Evolutionary conservation across 2,797 vertebrate genomes (phyloP).

Genomic region (Pseudotriccus pelzelni): DNA sequence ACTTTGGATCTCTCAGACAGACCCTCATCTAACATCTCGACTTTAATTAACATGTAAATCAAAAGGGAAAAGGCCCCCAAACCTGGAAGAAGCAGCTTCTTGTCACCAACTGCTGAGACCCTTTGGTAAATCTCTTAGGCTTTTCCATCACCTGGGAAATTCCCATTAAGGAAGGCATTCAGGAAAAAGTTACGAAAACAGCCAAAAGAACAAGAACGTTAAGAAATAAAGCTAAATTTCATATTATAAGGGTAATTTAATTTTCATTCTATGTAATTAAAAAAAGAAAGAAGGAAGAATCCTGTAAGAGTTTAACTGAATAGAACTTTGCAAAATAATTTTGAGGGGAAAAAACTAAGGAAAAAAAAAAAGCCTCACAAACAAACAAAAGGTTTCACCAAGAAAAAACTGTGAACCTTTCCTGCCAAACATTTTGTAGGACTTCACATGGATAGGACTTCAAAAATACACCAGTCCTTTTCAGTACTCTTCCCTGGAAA

Average conservation of each 20-base stretch:
- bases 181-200: background rate
- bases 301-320: background rate
- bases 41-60: background rate
- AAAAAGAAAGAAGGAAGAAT: background rate
- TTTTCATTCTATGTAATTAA: background rate
- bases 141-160: background rate
- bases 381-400: background rate
- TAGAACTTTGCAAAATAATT: background rate
- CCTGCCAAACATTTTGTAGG: background rate
- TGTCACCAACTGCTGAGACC: background rate
- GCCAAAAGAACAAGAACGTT: background rate
- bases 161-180: background rate
- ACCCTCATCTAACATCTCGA: background rate
- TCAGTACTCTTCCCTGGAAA: background rate
- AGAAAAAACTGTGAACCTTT: background rate
- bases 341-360: accelerated
- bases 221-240: background rate
- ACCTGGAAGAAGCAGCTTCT: background rate
- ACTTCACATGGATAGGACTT: background rate
- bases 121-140: background rate
- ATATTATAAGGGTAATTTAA: background rate
- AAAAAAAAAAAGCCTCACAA: background rate
- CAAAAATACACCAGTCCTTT: background rate
- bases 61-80: background rate
- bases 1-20: background rate